Base-by-base conservation (phyloP, 2,113 vertebrate species). In the Xiphophorus couchianus region DNA sequence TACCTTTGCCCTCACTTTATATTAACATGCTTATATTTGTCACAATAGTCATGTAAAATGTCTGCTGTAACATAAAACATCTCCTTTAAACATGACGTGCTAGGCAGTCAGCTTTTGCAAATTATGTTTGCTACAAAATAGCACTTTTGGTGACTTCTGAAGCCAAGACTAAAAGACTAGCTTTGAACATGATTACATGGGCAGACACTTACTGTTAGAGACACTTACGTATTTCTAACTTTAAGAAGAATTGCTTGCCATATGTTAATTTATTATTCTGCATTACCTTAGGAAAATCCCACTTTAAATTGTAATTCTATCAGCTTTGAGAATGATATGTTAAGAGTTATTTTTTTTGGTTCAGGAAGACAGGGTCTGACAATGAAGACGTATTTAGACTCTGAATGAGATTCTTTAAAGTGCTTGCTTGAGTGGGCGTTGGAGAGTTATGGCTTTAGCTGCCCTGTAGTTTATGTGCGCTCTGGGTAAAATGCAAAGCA, bases 381-480 rank as follows among this genome's bases (percentile, higher is more conserved):
- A 68, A 73, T 70, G 61, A 74, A 72, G 77, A 74, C 11, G 27
- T 82, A 89, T 80, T 86, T 77, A 73, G 75, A 81, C 74, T 76
- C 39, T 78, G 82, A 84, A 80, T 80, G 88, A 80, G 86, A 86
- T 67, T 72, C 75, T 79, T 80, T 72, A 75, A 76, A 91, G 89
- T 74, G 88, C 80, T 58, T 79, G 77, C 84, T 85, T 84, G 83
- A 90, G 83, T 84, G 85, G 88, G 82, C 76, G 71, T 31, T 14
- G 35, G 72, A 87, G 92, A 93, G 84, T 93, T 91, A 92, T 88
- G 85, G 83, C 86, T 88, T 88, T 77, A 87, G 88, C 86, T 84
- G 93, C 94, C 93, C 89, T 86, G 94, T 96, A 94, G 95, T 97
- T 96, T 96, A 97, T 94, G 93, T 96, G 96, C 96, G 96, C 96